Percentiles rank a stretch among this genome's conserved stretches.
phyloP scores from a whole-genome alignment of 2,888 invertebrate species.

The Meiosimyza platycephala region DNA sequence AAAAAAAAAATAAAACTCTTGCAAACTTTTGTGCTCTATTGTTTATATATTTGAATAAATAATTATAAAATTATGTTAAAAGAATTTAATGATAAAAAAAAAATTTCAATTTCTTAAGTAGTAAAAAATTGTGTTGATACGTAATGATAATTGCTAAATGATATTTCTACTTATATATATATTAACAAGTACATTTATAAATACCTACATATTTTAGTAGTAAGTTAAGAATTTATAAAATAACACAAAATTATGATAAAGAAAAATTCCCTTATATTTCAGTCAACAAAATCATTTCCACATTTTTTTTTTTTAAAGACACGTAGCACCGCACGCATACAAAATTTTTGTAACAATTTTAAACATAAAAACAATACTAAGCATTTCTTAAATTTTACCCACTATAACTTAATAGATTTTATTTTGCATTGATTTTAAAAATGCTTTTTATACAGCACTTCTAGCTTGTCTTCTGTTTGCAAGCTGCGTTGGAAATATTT shows the following conservation, averaged over 20 bases:
- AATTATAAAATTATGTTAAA: slow-evolving; percentile 17
- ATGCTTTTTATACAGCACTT: no score
- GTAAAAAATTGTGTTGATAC: slow-evolving; percentile 16
- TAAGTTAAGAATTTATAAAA: slow-evolving; percentile 16
- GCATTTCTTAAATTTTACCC: no score
- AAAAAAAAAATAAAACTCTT: slow-evolving; percentile 11
- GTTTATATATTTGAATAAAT: slow-evolving; percentile 10
- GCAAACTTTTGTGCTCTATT: slow-evolving; percentile 9
- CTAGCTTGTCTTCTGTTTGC: no score
- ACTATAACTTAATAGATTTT: no score
- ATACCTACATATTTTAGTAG: not conserved
- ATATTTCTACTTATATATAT: slow-evolving; percentile 15
- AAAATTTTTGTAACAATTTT: no score
- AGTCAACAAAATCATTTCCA: no score
- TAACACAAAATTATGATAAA: not conserved
- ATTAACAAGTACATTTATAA: not conserved
- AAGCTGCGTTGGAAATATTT: no score
- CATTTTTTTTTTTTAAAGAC: no score
- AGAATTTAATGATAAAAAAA: not conserved
- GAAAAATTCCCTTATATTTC: no score
- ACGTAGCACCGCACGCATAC: no score
- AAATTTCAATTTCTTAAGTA: slow-evolving; percentile 7
- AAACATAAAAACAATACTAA: no score
- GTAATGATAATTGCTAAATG: slow-evolving; percentile 16
- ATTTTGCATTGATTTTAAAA: no score